Base-by-base conservation (phyloP, 2,797 vertebrate genomes). In the Urosaurus nigricauda region DNA sequence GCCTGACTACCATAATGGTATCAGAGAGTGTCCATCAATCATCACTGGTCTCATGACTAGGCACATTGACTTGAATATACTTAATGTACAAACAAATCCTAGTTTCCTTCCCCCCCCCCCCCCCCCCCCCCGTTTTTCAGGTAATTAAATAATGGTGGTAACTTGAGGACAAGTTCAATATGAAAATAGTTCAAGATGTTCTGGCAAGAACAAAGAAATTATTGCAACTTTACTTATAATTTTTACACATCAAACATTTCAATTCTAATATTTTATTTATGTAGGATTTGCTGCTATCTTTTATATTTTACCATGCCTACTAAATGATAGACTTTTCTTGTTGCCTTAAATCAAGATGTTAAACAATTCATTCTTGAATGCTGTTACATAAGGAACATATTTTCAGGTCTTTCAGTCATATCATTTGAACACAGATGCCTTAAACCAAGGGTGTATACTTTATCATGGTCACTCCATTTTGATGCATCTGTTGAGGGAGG, bases 281-380 rank as follows among this genome's bases (percentile, higher is more conserved):
- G 89, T 81, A 81, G 88, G 70, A 93, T 83, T 87, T 86, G 2
- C 84, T 87, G 32, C 77, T 37, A 1, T 90, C 24, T 78, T 51
- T 91, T 12, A 40, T 65, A 88, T 35, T 92, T 63, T 53, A 68
- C 4, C 0, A 89, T 94, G 84, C 53, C 81, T 85, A 35, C 2
- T 4, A 53, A 84, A 80, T 2, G 86, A 89, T 91, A 87, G 91
- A 75, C 58, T 56, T 90, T 94, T 89, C 74, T 92, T 95, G 84
- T 84, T 88, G 90, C 78, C 32, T 32, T 43, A 74, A 16, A 11
- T 68, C 40, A 60, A 95, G 92, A 47, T 4, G 26, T 82, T 60
- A 82, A 51, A 9, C 47, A 88, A 93, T 90, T 70, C 43, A 87
- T 60, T 63, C 74, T 32, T 88, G 35, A 17, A 40, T 83, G 35